Percentiles rank a stretch among this genome's conserved stretches.
These are phyloP conservation scores for Sebastes jordani DNA, from an alignment of 2,797 vertebrate species.

Conservation along the genomic window DNA sequence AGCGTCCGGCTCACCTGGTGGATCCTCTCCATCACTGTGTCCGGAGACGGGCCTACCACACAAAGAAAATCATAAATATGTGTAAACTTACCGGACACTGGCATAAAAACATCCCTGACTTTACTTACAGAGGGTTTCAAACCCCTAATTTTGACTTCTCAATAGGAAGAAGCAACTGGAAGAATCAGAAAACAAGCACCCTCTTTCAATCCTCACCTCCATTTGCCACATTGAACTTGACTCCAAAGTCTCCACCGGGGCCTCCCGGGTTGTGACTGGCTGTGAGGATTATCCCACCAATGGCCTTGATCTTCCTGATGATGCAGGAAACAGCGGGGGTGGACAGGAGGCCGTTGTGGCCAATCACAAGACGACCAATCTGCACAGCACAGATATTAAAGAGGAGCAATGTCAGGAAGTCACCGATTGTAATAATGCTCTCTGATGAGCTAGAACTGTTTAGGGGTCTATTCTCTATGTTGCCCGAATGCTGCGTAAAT, in stretches of 20 bases:
- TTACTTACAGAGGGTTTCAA: not conserved
- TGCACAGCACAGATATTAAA: conserved; percentile 61
- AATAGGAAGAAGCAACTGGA: not conserved
- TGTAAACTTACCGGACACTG: not conserved
- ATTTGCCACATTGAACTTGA: conserved; percentile 97
- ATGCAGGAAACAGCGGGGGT: conserved; percentile 98
- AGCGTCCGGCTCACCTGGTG: conserved; percentile 96
- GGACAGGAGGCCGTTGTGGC: conserved; percentile 96
- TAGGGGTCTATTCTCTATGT: not conserved
- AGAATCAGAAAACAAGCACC: not conserved
- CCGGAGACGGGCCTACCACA: conserved; percentile 90
- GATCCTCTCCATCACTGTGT: conserved; percentile 94
- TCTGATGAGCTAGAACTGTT: not conserved
- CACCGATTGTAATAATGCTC: not conserved
- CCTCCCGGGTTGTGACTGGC: conserved; percentile 98
- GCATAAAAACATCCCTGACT: not conserved
- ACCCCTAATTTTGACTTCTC: not conserved
- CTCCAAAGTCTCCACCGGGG: conserved; percentile 94
- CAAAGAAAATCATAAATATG: not conserved
- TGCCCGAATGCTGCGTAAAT: not conserved
- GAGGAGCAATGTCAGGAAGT: not conserved
- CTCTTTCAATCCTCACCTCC: conserved; percentile 85
- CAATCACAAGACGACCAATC: conserved; percentile 97
- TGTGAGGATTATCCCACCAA: conserved; percentile 96
- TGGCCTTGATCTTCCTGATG: conserved; percentile 98